phyloP scores from a whole-genome alignment of 2,888 invertebrate species.

The Plagodis dolabraria region DNA sequence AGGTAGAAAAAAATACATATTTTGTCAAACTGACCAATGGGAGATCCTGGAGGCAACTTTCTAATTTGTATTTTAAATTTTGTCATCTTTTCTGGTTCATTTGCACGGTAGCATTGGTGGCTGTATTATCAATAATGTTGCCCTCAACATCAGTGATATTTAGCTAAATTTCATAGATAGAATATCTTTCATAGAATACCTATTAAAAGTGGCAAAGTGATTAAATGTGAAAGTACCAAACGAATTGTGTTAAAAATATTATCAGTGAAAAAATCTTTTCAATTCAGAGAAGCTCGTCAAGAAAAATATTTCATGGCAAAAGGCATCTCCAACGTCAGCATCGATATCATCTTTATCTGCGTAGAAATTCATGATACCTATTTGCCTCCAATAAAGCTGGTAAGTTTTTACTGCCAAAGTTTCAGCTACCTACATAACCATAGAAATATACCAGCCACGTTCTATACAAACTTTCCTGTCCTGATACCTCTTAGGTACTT shows the following conservation, averaged over 20 bases:
- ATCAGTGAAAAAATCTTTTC: constrained; percentile 22
- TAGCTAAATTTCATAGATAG: no score
- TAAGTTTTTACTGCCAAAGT: constrained; percentile 43
- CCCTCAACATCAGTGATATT: no score
- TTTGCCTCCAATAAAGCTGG: constrained; percentile 40
- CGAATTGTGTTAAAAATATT: constrained; percentile 11
- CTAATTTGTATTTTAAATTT: constrained; percentile 72
- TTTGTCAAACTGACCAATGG: constrained; percentile 69
- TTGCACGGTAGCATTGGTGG: constrained; percentile 66
- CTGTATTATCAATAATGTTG: constrained; percentile 30
- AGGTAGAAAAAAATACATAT: constrained; percentile 65
- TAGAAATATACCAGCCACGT: constrained; percentile 32
- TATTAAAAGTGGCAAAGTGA: neutral
- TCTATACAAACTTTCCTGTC: constrained; percentile 37
- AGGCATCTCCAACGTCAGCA: constrained; percentile 33
- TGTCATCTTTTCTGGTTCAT: constrained; percentile 58
- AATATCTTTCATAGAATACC: no score
- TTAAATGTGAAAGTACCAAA: constrained; percentile 16
- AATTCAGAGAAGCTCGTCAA: constrained; percentile 17
- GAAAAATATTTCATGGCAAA: constrained; percentile 18
- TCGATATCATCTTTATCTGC: constrained; percentile 32
- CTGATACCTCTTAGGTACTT: constrained; percentile 43
- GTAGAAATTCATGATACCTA: constrained; percentile 40
- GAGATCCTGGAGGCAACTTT: constrained; percentile 64
- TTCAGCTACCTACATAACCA: constrained; percentile 35